Percentiles rank a stretch among this genome's conserved stretches.
Evolutionary conservation across 1,140 invertebrate genomes (phyloP).

Genomic region (Augochlora pura): DNA sequence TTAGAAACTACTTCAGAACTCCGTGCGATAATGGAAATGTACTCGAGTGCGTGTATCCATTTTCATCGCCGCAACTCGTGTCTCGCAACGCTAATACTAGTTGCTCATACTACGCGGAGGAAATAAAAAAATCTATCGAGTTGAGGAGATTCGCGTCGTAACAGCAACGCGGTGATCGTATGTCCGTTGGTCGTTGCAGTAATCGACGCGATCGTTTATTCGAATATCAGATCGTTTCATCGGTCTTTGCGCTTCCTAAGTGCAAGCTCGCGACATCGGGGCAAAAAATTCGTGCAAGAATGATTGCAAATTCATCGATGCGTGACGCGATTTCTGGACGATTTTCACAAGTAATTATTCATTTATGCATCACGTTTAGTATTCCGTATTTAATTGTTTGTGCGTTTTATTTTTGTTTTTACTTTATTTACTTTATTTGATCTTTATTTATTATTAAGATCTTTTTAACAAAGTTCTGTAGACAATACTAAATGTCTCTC

Average conservation of each 20-base stretch:
- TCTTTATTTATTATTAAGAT: too few relatives aligned
- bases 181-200: neutral
- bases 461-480: too few relatives aligned
- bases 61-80: slow-evolving; percentile 3
- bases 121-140: slow-evolving; percentile 17
- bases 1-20: slow-evolving; percentile 47
- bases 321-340: too few relatives aligned
- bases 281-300: too few relatives aligned
- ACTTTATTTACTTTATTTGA: too few relatives aligned
- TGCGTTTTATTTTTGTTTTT: too few relatives aligned
- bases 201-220: neutral
- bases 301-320: too few relatives aligned
- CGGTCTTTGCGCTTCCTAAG: neutral
- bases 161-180: neutral
- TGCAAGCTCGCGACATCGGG: neutral
- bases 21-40: slow-evolving; percentile 46
- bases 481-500: too few relatives aligned
- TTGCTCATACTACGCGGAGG: slow-evolving; percentile 22
- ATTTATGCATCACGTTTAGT: too few relatives aligned
- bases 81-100: neutral
- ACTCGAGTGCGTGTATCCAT: slow-evolving; percentile 32
- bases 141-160: neutral
- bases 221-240: neutral
- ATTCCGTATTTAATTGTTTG: too few relatives aligned
- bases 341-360: too few relatives aligned